phyloP scores from a whole-genome alignment of 2,888 invertebrate genomes.

The Drosophila nr. perissopoda region DNA sequence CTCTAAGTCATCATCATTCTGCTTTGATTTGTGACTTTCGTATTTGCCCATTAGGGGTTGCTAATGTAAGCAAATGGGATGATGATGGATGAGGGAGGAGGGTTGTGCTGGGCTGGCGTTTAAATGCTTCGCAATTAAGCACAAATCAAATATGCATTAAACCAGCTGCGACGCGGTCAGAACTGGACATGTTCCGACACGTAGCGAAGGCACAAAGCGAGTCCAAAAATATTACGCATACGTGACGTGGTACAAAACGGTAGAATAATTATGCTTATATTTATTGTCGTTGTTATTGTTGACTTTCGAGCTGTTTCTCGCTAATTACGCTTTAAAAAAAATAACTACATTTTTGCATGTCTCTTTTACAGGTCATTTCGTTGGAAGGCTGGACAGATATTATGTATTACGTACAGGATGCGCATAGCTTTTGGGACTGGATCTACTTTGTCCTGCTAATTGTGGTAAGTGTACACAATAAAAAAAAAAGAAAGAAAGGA shows the following conservation, averaged over 20 bases:
- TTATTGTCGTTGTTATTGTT: neutral
- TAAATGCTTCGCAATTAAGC: conserved; percentile 69
- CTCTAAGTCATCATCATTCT: conserved; percentile 3
- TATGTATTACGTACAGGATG: conserved; percentile 99
- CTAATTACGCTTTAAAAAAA: conserved; percentile 50
- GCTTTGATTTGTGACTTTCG: conserved; percentile 51
- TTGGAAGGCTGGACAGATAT: conserved; percentile 99
- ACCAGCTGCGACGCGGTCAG: conserved; percentile 40
- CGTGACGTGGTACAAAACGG: conserved; percentile 58
- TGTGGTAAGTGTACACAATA: conserved; percentile 91
- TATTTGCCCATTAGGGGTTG: conserved; percentile 33
- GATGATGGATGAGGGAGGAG: neutral
- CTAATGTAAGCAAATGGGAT: neutral
- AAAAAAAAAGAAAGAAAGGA: neutral
- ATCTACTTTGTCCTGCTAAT: conserved; percentile 99
- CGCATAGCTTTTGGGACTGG: conserved; percentile 99
- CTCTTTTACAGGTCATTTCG: conserved; percentile 94
- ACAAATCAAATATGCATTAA: conserved; percentile 74
- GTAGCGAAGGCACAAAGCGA: conserved; percentile 4
- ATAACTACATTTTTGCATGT: neutral
- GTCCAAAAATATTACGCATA: conserved; percentile 59
- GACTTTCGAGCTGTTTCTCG: conserved; percentile 4
- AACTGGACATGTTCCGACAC: conserved; percentile 5
- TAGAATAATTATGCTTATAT: conserved; percentile 3
- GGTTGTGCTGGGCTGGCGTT: conserved; percentile 2